Conservation (phyloP, 2,888 invertebrate genomes). For the Urechis unicinctus region DNA sequence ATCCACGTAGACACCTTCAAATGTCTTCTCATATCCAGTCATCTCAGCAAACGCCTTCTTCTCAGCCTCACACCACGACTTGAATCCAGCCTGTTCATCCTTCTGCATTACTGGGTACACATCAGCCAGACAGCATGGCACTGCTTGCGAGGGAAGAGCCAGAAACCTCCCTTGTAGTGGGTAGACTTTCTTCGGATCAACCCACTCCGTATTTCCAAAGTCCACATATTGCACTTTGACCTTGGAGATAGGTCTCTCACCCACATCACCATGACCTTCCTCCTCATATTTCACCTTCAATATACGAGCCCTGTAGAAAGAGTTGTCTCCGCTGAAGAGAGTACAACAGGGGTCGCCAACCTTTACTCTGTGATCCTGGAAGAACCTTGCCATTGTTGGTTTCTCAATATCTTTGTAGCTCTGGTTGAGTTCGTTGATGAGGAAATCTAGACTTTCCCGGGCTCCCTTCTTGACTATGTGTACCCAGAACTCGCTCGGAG, state of each 20-base stretch:
- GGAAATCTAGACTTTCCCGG: constrained; percentile 20
- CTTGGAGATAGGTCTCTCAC: neutral
- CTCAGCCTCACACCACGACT: neutral
- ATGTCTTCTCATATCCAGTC: constrained; percentile 6
- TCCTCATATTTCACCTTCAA: constrained; percentile 40
- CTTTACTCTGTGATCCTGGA: constrained; percentile 18
- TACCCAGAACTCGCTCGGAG: constrained; percentile 34
- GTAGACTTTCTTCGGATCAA: constrained; percentile 62
- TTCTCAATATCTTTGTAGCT: constrained; percentile 12
- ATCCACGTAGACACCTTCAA: no score
- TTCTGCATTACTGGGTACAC: neutral
- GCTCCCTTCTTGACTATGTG: constrained; percentile 27
- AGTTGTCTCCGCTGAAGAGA: constrained; percentile 68
- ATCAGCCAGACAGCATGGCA: constrained; percentile 1
- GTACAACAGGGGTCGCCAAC: constrained; percentile 76
- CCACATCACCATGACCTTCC: no score
- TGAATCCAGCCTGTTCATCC: neutral
- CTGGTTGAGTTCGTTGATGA: constrained; percentile 27
- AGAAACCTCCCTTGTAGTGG: constrained; percentile 68
- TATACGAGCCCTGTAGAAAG: constrained; percentile 72
- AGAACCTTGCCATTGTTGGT: constrained; percentile 13
- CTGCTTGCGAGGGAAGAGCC: constrained; percentile 54
- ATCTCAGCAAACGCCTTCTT: constrained; percentile 2
- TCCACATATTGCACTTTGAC: constrained; percentile 70
- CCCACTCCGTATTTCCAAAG: constrained; percentile 76